Base-by-base conservation (phyloP, 2,888 invertebrate genomes). In the Eremobia ochroleuca region DNA sequence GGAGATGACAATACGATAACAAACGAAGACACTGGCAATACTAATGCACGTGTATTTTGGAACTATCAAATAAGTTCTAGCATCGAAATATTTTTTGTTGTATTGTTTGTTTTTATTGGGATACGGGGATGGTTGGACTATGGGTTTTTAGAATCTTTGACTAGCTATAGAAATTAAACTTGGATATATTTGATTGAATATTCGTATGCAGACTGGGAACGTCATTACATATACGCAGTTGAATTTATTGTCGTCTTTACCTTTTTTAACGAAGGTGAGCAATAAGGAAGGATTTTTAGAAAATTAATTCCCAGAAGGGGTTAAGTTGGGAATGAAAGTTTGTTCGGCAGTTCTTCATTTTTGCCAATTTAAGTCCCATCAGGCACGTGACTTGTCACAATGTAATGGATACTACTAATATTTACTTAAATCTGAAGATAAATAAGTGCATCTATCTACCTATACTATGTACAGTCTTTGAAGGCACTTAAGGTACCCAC, bases 401-500 rank as follows among this genome's bases (percentile, higher is more conserved):
- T 11, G 13, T 31, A 67, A 68, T 55, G 25, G 0, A 18, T 58
- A 68, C 6, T n/a, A n/a, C 34, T 6, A 58, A 58, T 11, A 68
- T 52, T 55, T 55, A 67, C 31, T 11, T n/a, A n/a, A 18, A 34
- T 34, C 5, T 34, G 3, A 34, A 67, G 15, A 15, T 31, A 9
- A 58, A 68, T 18, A 55, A 34, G 25, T 9, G 25, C 25, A 67
- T 67, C 2, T 25, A 9, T 49, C 31, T 55, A n/a, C 34, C 1
- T 18, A 34, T n/a, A 68, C 5, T 55, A 11, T 58, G 34, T 34
- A 55, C 34, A 34, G 18, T 59, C 18, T 58, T 34, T 59, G 34
- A 68, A n/a, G 34, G 34, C 58, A 46, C 76, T 59, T 58, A 37
- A 74, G 28, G 11, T 76, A 59, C 46, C 28, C 43, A 8, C 28